Conservation (phyloP, 2,888 invertebrate species). For the Mactromeris polynyma region DNA sequence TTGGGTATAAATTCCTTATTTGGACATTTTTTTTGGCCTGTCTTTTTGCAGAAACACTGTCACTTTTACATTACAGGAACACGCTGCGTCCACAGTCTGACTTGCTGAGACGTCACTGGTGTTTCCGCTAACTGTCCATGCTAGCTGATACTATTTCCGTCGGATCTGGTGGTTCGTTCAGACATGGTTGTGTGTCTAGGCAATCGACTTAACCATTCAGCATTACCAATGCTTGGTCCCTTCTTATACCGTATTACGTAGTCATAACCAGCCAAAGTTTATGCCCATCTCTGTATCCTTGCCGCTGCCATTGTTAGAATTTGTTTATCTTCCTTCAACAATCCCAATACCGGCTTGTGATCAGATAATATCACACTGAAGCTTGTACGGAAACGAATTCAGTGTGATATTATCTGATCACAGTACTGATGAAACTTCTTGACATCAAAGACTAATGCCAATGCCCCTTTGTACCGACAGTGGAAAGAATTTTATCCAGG, state of each 20-base stretch:
- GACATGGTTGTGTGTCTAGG: background rate
- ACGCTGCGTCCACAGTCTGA: background rate
- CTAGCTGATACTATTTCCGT: too few relatives aligned
- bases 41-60: background rate
- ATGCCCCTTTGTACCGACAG: too few relatives aligned
- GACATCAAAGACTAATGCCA: too few relatives aligned
- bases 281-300: conserved; percentile 18
- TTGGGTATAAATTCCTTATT: background rate
- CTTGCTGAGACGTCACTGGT: background rate
- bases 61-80: background rate
- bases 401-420: background rate
- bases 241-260: background rate
- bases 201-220: background rate
- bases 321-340: conserved; percentile 1
- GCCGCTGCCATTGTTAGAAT: background rate
- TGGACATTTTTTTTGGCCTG: background rate
- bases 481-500: too few relatives aligned
- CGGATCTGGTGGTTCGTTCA: too few relatives aligned
- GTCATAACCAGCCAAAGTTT: background rate
- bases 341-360: background rate
- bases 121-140: too few relatives aligned
- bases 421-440: background rate
- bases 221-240: background rate
- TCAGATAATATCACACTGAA: background rate
- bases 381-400: too few relatives aligned